These are phyloP conservation scores for Pithys albifrons DNA, from an alignment of 2,113 vertebrate species.

Conservation along the genomic window DNA sequence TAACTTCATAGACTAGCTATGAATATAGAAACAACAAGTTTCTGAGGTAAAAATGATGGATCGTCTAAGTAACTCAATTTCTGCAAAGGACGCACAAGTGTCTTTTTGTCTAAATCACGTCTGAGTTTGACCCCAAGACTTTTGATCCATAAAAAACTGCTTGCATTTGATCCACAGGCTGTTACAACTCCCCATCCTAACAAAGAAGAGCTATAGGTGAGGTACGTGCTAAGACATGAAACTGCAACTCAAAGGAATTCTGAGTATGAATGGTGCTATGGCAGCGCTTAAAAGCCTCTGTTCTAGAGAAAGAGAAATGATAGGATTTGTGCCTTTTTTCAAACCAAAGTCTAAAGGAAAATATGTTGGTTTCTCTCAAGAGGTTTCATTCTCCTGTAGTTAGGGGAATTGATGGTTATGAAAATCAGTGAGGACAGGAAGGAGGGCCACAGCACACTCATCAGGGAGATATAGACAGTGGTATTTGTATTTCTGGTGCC, in stretches of 20 bases:
- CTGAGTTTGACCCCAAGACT: not conserved
- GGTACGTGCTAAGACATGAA: not conserved
- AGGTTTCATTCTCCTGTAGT: not conserved
- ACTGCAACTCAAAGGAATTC: conserved; percentile 3
- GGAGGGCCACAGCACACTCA: not conserved
- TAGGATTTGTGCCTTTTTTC: not conserved
- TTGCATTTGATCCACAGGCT: not conserved
- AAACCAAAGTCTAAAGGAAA: not conserved
- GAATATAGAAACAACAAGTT: not conserved
- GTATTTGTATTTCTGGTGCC: not conserved
- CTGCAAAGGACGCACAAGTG: not conserved
- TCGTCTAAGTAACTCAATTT: not conserved
- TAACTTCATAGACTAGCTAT: not conserved
- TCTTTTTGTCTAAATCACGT: not conserved
- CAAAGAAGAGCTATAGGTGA: not conserved
- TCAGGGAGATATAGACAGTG: not conserved
- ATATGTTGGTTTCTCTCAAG: not conserved
- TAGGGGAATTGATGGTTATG: not conserved
- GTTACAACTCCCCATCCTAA: not conserved
- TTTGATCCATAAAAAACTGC: not conserved
- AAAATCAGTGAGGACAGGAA: not conserved
- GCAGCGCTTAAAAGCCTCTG: not conserved
- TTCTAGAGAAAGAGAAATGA: not conserved
- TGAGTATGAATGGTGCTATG: not conserved
- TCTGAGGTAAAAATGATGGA: not conserved